Conservation (phyloP, 2,113 vertebrate species). For the Hiodon alosoides region DNA sequence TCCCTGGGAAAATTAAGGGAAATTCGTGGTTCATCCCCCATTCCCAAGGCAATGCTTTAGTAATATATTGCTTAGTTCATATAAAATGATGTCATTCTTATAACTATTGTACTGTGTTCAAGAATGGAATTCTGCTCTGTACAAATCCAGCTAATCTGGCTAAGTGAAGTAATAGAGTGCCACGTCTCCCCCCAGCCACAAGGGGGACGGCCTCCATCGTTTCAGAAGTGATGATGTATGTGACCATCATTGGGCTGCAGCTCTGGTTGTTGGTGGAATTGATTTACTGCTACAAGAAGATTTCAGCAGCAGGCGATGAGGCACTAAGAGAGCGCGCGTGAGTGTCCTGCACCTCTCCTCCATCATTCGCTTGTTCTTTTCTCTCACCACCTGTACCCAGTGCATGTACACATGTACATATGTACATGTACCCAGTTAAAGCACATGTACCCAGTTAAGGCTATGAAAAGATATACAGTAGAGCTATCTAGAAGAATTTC, state of each 20-base stretch:
- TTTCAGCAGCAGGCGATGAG: slow-evolving; percentile 59
- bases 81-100: too few relatives aligned
- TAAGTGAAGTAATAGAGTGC: background rate
- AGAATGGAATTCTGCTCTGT: background rate
- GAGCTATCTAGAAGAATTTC: too few relatives aligned
- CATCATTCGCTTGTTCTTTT: background rate
- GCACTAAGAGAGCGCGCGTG: slow-evolving; percentile 56
- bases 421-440: too few relatives aligned
- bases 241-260: slow-evolving; percentile 82
- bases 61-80: too few relatives aligned
- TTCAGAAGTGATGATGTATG: slow-evolving; percentile 90
- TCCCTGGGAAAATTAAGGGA: background rate
- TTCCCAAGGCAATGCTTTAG: too few relatives aligned
- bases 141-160: background rate
- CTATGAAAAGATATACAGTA: too few relatives aligned
- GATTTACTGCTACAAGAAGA: slow-evolving; percentile 87
- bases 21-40: background rate
- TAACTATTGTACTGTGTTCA: background rate
- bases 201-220: slow-evolving; percentile 79
- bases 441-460: too few relatives aligned
- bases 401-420: too few relatives aligned
- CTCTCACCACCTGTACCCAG: background rate
- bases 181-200: slow-evolving; percentile 57
- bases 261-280: slow-evolving; percentile 88
- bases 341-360: slow-evolving; percentile 30